Conservation (phyloP, 1,140 invertebrate species). For the Lordiphosa clarofinis region DNA sequence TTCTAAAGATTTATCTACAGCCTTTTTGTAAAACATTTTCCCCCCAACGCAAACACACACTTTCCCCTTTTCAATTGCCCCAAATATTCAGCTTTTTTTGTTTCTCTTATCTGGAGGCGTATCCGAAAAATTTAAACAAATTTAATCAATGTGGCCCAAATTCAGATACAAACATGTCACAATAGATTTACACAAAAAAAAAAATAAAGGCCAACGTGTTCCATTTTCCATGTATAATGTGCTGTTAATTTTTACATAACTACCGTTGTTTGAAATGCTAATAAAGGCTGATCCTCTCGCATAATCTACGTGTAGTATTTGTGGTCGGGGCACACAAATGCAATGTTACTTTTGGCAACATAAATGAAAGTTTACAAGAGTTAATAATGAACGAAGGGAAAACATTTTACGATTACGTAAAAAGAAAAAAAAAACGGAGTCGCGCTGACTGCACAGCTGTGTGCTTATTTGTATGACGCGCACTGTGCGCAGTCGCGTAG, state of each 20-base stretch:
- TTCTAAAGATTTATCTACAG: no score
- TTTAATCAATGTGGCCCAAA: background rate
- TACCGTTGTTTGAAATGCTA: constrained; percentile 50
- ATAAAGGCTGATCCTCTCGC: constrained; percentile 17
- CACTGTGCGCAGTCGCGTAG: constrained; percentile 35
- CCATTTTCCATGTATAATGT: constrained; percentile 34
- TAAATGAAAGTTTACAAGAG: constrained; percentile 64
- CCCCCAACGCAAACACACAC: no score
- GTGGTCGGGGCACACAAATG: constrained; percentile 13
- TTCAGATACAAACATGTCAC: constrained; percentile 15
- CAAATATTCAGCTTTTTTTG: background rate
- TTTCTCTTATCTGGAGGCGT: background rate
- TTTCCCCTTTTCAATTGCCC: no score
- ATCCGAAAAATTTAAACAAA: constrained; percentile 4
- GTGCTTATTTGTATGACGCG: constrained; percentile 38
- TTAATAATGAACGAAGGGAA: constrained; percentile 61
- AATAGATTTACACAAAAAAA: constrained; percentile 1
- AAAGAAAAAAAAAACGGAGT: constrained; percentile 21
- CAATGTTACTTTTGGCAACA: constrained; percentile 41
- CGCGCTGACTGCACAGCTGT: constrained; percentile 5
- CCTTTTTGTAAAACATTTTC: no score
- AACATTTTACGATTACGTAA: constrained; percentile 62
- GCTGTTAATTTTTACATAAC: constrained; percentile 52
- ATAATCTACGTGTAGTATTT: constrained; percentile 10
- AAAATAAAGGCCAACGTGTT: constrained; percentile 8